Evolutionary conservation across 2,113 vertebrate genomes (phyloP).

Genomic region (Phyllostomus hastatus): DNA sequence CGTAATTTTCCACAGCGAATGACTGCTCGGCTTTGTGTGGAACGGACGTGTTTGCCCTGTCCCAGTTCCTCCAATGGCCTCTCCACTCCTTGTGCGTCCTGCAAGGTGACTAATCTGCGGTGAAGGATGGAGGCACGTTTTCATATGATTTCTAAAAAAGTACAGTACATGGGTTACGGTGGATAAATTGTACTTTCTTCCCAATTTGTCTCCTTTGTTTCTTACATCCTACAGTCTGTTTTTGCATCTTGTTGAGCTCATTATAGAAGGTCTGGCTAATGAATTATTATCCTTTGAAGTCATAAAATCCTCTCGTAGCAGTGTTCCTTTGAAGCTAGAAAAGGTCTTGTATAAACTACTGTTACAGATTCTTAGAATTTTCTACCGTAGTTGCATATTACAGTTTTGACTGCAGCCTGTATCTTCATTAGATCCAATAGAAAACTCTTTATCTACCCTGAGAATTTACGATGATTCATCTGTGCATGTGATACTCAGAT

Average conservation of each 20-base stretch:
- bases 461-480: background rate
- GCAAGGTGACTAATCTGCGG: slow-evolving; percentile 45
- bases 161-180: background rate
- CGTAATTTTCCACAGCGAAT: background rate
- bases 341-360: background rate
- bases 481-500: background rate
- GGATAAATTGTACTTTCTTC: background rate
- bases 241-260: background rate
- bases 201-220: slow-evolving; percentile 40
- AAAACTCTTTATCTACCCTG: background rate
- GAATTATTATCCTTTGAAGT: slow-evolving; percentile 38
- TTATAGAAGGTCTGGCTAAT: slow-evolving; percentile 34
- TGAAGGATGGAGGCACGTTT: background rate
- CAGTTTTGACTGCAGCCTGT: background rate
- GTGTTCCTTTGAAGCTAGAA: background rate
- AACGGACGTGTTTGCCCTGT: slow-evolving; percentile 52
- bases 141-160: slow-evolving; percentile 19
- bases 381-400: background rate
- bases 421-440: background rate
- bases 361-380: slow-evolving; percentile 4
- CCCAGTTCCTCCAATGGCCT: background rate
- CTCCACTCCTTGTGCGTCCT: background rate
- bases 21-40: slow-evolving; percentile 17
- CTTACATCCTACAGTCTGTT: background rate
- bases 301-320: background rate